Evolutionary conservation across 2,888 invertebrate genomes (phyloP).

Genomic region (Rhodophaea formosa): DNA sequence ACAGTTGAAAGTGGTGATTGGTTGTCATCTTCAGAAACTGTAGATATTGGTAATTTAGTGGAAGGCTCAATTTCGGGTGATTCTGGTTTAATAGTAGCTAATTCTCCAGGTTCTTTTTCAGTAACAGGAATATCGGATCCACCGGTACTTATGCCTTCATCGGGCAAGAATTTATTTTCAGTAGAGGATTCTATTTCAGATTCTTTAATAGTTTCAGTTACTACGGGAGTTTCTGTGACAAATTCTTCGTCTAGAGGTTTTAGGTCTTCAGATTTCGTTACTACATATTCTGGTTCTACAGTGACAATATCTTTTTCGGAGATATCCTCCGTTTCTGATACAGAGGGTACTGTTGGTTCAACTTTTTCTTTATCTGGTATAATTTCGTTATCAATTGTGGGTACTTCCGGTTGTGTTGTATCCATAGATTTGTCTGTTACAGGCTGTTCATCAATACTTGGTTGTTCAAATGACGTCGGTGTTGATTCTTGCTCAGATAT

Average conservation of each 20-base stretch:
- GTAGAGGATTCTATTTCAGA: constrained; percentile 3
- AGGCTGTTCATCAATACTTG: neutral
- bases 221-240: neutral
- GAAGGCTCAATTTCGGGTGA: constrained; percentile 2
- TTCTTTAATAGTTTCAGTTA: neutral
- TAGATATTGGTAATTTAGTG: neutral
- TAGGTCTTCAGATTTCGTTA: neutral
- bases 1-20: neutral
- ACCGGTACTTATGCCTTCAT: neutral
- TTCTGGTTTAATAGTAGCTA: constrained; percentile 16
- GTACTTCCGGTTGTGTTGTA: constrained; percentile 21
- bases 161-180: neutral
- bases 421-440: neutral
- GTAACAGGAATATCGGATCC: neutral
- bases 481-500: constrained; percentile 21
- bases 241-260: neutral
- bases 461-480: neutral
- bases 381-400: constrained; percentile 20
- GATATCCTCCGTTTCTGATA: constrained; percentile 17
- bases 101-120: constrained; percentile 10
- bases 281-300: neutral
- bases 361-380: constrained; percentile 17
- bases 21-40: constrained; percentile 1
- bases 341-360: neutral
- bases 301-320: constrained; percentile 16